Evolutionary conservation across 2,113 vertebrate species (phyloP), one percentile per base, ranked within the genome.

Genomic region (Chiloscyllium plagiosum): DNA sequence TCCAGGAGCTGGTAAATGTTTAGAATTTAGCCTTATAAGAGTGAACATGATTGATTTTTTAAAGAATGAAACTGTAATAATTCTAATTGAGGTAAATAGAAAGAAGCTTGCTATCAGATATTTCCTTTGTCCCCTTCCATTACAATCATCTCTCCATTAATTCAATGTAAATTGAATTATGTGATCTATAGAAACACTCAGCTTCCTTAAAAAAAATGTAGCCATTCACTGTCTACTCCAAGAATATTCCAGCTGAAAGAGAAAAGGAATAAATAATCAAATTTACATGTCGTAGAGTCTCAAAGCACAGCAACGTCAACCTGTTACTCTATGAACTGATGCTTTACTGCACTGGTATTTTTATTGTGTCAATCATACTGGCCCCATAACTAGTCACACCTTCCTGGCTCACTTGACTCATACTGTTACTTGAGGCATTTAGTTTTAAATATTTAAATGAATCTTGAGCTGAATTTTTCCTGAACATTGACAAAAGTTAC

Each of bases 51-150:
- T 65, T 20, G n/a, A 68, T 66, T 19, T 66, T 66, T 66, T 61
- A 68, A 93, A 93, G 89, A 93, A 68, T 93, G 89, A 22, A 93
- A 22, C 17, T 93, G 89, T 93, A 93, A 93, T 68, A n/a, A 93
- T 65, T 20, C 33, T 66, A 37, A 93, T 65, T 66, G 61, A 37
- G 65, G 6, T 93, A 61, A 68, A 93, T 19, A 2, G n/a, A 93
- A 66, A 61, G 89, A 33, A 93, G 33, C 42, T 68, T 93, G 89
- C 33, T 20, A 37, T 66, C 65, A 93, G 89, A 93, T 66, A 66
- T 66, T 93, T 93, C 89, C 89, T 93, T 68, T 93, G 61, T 37
- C 61, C 50, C 61, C 61, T 22, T 68, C 65, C 61, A 66, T 37
- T 66, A 65, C 89, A 66, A 66, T 66, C 89, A 93, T 37, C 66